Conservation (phyloP, 2,113 vertebrate species). For the Paralichthys olivaceus region DNA sequence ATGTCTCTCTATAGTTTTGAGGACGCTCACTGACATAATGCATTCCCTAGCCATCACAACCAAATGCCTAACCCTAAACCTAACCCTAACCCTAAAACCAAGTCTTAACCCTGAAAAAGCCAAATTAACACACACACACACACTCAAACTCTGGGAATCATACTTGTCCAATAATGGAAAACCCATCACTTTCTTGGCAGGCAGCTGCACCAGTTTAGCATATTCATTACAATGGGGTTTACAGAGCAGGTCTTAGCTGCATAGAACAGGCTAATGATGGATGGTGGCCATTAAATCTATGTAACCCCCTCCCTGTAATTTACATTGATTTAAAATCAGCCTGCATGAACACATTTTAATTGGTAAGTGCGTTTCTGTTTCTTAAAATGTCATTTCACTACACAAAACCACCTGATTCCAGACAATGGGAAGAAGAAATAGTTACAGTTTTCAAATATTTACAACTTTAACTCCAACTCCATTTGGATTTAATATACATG, state of each 20-base stretch:
- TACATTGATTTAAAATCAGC: constrained; percentile 62
- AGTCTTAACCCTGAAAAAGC: too few species aligned
- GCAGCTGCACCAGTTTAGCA: constrained; percentile 50
- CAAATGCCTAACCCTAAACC: too few species aligned
- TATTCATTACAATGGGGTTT: constrained; percentile 63
- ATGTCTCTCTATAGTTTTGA: too few species aligned
- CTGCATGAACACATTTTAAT: constrained; percentile 50
- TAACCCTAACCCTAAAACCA: too few species aligned
- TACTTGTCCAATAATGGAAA: constrained; percentile 47
- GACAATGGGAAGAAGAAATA: neutral
- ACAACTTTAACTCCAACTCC: neutral
- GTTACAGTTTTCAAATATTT: neutral
- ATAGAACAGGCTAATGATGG: constrained; percentile 58
- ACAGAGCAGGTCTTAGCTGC: constrained; percentile 36
- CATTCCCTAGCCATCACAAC: too few species aligned
- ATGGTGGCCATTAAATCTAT: constrained; percentile 57
- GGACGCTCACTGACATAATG: too few species aligned
- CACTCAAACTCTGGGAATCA: neutral
- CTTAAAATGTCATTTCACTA: constrained; percentile 14
- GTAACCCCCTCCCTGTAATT: constrained; percentile 53
- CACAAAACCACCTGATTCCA: neutral
- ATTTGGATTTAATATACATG: neutral
- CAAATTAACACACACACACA: neutral
- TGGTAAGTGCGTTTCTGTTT: constrained; percentile 22
- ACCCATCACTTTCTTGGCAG: constrained; percentile 54